Evolutionary conservation across 1,140 invertebrate genomes (phyloP).

Genomic region (Oedothorax gibbosus): DNA sequence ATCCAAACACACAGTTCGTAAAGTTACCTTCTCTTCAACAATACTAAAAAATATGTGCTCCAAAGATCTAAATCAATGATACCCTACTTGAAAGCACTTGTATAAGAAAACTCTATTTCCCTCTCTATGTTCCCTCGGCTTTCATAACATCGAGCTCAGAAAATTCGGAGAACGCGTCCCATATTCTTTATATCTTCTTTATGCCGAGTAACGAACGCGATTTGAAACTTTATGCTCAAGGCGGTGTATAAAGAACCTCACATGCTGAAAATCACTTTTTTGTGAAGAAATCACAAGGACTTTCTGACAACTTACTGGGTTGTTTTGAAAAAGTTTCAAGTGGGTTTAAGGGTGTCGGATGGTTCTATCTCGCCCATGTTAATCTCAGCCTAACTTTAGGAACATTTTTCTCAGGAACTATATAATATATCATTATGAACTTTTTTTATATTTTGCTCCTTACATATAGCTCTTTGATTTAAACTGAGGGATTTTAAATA

Average conservation of each 20-base stretch:
- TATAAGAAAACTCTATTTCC: constrained; percentile 34
- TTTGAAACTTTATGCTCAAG: constrained; percentile 47
- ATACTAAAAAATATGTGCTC: neutral
- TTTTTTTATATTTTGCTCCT: too few species aligned
- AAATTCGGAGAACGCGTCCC: too few species aligned
- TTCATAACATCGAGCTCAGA: constrained; percentile 11
- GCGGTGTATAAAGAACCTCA: constrained; percentile 50
- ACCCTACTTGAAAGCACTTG: constrained; percentile 15
- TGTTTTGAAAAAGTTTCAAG: too few species aligned
- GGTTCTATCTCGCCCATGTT: too few species aligned
- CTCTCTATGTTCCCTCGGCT: constrained; percentile 6
- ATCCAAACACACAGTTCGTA: constrained; percentile 14
- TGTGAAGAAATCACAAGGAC: neutral
- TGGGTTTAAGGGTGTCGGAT: too few species aligned
- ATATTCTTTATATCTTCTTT: neutral
- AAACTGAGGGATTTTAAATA: too few species aligned
- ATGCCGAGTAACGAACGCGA: constrained; percentile 21
- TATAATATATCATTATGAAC: too few species aligned
- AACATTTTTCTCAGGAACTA: too few species aligned
- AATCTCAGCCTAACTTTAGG: too few species aligned
- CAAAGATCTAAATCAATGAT: constrained; percentile 29
- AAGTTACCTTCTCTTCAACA: neutral
- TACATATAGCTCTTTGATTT: too few species aligned
- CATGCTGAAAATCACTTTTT: constrained; percentile 49
- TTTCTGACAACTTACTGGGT: too few species aligned